These are phyloP conservation scores for Hydroisotoma schaefferi DNA, from an alignment of 2,888 invertebrate genomes.

Conservation along the genomic window DNA sequence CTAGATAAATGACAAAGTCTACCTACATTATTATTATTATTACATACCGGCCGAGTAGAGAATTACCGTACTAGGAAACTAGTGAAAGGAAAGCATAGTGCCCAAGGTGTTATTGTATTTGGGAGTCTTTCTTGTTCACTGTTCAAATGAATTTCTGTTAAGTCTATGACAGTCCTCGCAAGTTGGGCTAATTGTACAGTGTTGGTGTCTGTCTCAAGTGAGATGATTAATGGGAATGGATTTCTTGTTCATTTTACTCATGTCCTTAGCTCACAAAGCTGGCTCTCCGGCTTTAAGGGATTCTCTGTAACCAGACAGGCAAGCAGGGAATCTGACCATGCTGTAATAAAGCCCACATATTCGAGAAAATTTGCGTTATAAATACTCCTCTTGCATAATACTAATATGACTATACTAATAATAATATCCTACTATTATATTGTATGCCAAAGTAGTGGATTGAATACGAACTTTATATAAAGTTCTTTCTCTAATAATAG, in stretches of 20 bases:
- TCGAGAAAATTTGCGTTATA: no score
- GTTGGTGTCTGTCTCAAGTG: slow-evolving; percentile 43
- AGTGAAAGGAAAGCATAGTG: no score
- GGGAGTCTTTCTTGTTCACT: not conserved
- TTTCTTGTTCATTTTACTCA: slow-evolving; percentile 22
- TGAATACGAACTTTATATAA: not conserved
- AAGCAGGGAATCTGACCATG: no score
- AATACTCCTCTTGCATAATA: not conserved
- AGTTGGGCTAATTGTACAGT: slow-evolving; percentile 30
- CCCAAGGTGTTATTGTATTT: not conserved
- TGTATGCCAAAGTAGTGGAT: not conserved
- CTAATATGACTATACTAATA: no score
- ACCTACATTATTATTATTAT: no score
- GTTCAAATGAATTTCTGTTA: not conserved
- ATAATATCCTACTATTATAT: not conserved
- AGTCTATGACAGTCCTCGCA: not conserved
- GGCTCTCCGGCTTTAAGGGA: no score
- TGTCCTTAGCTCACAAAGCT: no score
- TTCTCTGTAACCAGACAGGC: no score
- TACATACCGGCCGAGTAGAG: no score
- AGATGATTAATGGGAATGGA: slow-evolving; percentile 47
- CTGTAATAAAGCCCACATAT: no score
- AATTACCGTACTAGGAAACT: no score
- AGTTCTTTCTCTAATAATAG: slow-evolving; percentile 5
- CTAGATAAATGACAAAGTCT: no score